A percentile compares a stretch with the other conserved stretches of the same genome.
Evolutionary conservation across 2,888 invertebrate species (phyloP).

Genomic region (Drosophila melanosoma): DNA sequence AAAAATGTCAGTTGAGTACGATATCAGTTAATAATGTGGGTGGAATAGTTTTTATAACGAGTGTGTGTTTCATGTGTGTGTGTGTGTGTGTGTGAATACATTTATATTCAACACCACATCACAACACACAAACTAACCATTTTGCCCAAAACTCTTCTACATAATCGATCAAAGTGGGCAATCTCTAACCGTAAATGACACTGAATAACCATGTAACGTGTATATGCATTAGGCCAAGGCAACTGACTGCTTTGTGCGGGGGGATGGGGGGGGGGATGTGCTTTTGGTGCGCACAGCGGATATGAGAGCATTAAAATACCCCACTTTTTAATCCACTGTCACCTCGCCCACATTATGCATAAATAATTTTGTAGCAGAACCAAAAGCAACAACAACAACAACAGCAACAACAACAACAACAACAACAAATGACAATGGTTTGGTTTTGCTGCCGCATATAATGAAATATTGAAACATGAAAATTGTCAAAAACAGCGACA

Average conservation of each 20-base stretch:
- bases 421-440: constrained; percentile 41
- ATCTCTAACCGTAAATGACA: constrained; percentile 48
- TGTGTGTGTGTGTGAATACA: background rate
- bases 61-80: background rate
- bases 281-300: constrained; percentile 24
- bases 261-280: background rate
- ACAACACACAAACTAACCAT: background rate
- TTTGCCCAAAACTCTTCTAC: constrained; percentile 15
- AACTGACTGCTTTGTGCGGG: background rate
- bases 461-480: constrained; percentile 80
- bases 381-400: constrained; percentile 45
- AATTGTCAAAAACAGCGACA: constrained; percentile 77
- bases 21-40: constrained; percentile 34
- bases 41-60: constrained; percentile 16
- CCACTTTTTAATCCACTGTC: constrained; percentile 28
- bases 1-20: constrained; percentile 21
- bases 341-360: constrained; percentile 68
- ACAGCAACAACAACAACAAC: constrained; percentile 40
- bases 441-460: constrained; percentile 55
- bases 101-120: background rate
- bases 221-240: constrained; percentile 5
- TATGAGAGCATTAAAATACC: constrained; percentile 37
- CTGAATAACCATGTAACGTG: constrained; percentile 15
- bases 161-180: constrained; percentile 68
- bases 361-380: constrained; percentile 66